Base-by-base conservation (phyloP, 1,140 invertebrate species). In the Sipha flava region DNA sequence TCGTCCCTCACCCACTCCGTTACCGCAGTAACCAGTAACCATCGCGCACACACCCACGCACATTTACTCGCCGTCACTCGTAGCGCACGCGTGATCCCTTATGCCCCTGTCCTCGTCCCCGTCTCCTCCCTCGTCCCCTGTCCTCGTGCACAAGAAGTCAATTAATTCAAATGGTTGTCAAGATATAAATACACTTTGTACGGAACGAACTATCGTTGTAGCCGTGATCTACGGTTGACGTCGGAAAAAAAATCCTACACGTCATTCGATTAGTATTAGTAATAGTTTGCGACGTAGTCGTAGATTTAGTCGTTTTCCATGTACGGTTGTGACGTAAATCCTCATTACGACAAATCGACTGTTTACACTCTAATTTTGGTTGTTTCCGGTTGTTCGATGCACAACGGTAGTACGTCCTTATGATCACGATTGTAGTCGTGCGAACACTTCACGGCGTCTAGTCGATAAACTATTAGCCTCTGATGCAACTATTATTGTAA, bases 101-200 rank as follows among this genome's bases (percentile, higher is more conserved):
- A 18, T 21, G 1, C 3, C 57, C 26, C 12, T 14, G 21, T 23
- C 3, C 37, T 6, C 3, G 31, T 34, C n/a, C 12, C 5, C 23
- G 12, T 16, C 37, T 10, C 4, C 14, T n/a, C 16, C 47, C 2
- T 3, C 14, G 18, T n/a, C 16, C 12, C 47, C 4, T 49, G 4
- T n/a, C 14, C 40, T 45, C 23, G 66, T 29, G 43, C 66, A 47
- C 43, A n/a, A 70, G 47, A 29, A 47, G 66, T 70, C 66, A 70
- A 70, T 70, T 70, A 70, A 47, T 47, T 47, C 23, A 18, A 70
- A n/a, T n/a, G 66, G 66, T 70, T 70, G 43, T 70, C 9, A 40
- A 21, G 21, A 10, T n/a, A 64, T 21, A n/a, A n/a, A 14, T 40
- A 40, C 14, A 23, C 5, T 6, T 40, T 6, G 5, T 40, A 10